Evolutionary conservation across 2,888 invertebrate genomes (phyloP).

Genomic region (Idaea straminata): DNA sequence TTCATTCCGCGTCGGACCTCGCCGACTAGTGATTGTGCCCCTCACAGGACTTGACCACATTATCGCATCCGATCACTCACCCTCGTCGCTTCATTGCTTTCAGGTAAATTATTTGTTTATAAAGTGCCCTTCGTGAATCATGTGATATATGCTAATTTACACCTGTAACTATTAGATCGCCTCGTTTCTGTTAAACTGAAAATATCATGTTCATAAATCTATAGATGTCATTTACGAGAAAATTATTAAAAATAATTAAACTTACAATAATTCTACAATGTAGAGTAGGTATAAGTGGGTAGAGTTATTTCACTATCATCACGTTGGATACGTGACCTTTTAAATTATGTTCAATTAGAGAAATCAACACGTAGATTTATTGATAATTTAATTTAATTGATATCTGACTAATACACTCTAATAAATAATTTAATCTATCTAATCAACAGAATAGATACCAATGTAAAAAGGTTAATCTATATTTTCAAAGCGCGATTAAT

Average conservation of each 20-base stretch:
- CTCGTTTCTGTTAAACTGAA: neutral
- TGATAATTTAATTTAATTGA: neutral
- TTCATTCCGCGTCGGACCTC: conserved; percentile 6
- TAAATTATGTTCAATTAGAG: neutral
- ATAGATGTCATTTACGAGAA: neutral
- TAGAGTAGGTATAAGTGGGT: neutral
- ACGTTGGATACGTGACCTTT: neutral
- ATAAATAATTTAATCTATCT: neutral
- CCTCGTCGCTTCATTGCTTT: conserved; percentile 38
- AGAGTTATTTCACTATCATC: neutral
- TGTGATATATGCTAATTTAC: conserved; percentile 41
- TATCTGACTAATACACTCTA: no score
- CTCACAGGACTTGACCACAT: conserved; percentile 44
- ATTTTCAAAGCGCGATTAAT: neutral
- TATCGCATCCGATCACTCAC: conserved; percentile 35
- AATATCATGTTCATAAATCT: neutral
- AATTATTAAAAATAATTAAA: neutral
- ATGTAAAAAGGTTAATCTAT: neutral
- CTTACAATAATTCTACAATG: neutral
- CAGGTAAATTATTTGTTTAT: conserved; percentile 56
- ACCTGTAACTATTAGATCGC: neutral
- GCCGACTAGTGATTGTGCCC: conserved; percentile 65
- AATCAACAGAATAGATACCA: neutral
- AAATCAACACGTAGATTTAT: neutral
- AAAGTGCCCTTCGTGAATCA: conserved; percentile 40